Conservation (phyloP, 2,797 vertebrate species). For the Chloroceryle amazona region DNA sequence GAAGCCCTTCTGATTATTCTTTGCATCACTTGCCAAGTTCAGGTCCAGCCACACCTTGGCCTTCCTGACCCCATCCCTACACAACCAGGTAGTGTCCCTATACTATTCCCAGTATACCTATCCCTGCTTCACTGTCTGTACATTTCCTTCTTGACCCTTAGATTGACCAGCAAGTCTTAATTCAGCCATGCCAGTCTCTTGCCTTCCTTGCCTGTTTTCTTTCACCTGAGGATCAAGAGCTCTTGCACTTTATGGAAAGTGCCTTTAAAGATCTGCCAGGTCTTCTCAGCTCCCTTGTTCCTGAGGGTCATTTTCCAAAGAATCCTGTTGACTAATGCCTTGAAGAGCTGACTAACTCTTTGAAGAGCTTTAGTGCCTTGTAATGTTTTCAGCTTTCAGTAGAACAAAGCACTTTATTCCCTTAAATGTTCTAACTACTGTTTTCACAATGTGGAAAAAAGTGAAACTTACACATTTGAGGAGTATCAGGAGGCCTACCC, state of each 20-base stretch:
- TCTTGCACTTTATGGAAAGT: not conserved
- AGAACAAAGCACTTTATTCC: constrained; percentile 4
- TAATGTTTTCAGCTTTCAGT: constrained; percentile 12
- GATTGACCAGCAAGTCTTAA: not conserved
- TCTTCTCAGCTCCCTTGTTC: not conserved
- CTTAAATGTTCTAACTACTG: constrained; percentile 16
- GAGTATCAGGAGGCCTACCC: not conserved
- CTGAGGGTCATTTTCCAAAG: not conserved
- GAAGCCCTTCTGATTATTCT: not conserved
- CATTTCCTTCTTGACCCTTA: not conserved
- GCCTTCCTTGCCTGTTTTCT: not conserved
- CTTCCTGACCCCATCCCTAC: not conserved
- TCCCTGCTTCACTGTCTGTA: not conserved
- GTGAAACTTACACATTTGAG: constrained; percentile 16
- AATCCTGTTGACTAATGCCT: not conserved
- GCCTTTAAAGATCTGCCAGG: not conserved
- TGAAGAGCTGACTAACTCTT: not conserved
- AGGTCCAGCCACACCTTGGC: not conserved
- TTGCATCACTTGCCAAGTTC: not conserved
- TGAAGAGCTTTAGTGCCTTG: not conserved
- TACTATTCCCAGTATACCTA: not conserved
- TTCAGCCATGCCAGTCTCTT: not conserved
- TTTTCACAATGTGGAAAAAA: constrained; percentile 1
- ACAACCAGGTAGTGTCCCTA: not conserved
- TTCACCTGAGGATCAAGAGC: not conserved